Percentiles rank a stretch among this genome's conserved stretches.
Conservation (phyloP, 2,888 invertebrate genomes). For the Platyscelio sp. region DNA sequence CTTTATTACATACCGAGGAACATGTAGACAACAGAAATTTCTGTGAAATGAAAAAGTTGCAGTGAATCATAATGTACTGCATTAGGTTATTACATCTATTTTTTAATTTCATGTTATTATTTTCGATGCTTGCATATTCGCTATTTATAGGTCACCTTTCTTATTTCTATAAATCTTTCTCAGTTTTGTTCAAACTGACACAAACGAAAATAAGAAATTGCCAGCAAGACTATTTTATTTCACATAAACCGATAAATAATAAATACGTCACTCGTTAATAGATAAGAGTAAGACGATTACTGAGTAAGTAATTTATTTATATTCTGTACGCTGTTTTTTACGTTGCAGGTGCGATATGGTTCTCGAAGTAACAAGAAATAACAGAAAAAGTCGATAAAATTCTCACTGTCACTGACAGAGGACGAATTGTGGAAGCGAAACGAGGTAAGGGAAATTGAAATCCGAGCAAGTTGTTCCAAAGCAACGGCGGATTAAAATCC, state of each 20-base stretch:
- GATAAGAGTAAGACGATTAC: slow-evolving; percentile 53
- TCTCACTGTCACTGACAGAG: slow-evolving; percentile 57
- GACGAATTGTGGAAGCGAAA: slow-evolving; percentile 48
- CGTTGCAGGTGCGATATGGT: slow-evolving; percentile 29
- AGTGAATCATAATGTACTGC: too few relatives aligned
- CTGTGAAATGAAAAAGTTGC: too few relatives aligned
- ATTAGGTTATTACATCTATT: too few relatives aligned
- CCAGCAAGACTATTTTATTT: background rate
- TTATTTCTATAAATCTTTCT: background rate
- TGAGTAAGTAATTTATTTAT: slow-evolving; percentile 52
- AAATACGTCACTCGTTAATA: slow-evolving; percentile 42
- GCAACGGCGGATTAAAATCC: slow-evolving; percentile 38
- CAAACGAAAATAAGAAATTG: slow-evolving; percentile 1
- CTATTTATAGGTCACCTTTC: too few relatives aligned
- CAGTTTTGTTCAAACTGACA: slow-evolving; percentile 4
- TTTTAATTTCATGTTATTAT: too few relatives aligned
- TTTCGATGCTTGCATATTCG: too few relatives aligned
- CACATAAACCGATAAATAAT: slow-evolving; percentile 48
- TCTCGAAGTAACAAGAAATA: slow-evolving; percentile 51
- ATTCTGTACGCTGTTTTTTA: slow-evolving; percentile 43
- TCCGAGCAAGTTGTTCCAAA: slow-evolving; percentile 72
- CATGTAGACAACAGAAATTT: too few relatives aligned
- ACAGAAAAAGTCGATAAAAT: slow-evolving; percentile 65
- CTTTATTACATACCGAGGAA: too few relatives aligned
- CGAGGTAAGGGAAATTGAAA: slow-evolving; percentile 73